These are phyloP conservation scores for Neotoma lepida DNA, from an alignment of 2,113 vertebrate species.

Conservation along the genomic window DNA sequence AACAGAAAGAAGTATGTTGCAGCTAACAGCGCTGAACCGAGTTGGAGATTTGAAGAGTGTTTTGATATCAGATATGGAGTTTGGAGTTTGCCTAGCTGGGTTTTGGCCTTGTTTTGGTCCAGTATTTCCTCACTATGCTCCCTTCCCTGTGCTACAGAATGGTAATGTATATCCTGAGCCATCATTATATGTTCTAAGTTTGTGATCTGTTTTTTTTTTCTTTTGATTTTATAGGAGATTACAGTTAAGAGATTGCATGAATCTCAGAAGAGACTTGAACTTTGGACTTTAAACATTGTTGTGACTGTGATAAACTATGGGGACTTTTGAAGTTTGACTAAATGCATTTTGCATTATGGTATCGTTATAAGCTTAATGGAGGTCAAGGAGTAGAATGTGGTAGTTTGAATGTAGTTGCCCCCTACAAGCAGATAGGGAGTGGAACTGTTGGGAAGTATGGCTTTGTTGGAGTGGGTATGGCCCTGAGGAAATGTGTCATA, in stretches of 20 bases:
- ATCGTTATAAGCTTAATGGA: too few relatives aligned
- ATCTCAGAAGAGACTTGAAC: neutral
- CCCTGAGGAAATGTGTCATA: too few relatives aligned
- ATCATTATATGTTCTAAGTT: neutral
- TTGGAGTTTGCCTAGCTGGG: neutral
- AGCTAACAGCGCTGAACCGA: neutral
- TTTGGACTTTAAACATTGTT: too few relatives aligned
- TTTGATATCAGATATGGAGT: neutral
- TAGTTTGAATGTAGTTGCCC: too few relatives aligned
- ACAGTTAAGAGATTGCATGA: too few relatives aligned
- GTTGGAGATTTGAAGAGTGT: neutral
- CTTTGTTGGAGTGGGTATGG: too few relatives aligned
- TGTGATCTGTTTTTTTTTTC: neutral
- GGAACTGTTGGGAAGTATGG: too few relatives aligned
- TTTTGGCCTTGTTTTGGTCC: neutral
- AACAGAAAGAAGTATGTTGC: neutral
- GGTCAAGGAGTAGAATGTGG: too few relatives aligned
- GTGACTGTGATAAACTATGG: too few relatives aligned
- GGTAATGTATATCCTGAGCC: neutral
- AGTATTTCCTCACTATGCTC: neutral
- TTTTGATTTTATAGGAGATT: neutral
- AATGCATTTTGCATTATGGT: too few relatives aligned
- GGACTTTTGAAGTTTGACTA: too few relatives aligned
- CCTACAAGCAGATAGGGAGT: too few relatives aligned
- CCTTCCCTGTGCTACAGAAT: neutral